phyloP scores from a whole-genome alignment of 2,797 vertebrate species.

The Phalanger gymnotis region DNA sequence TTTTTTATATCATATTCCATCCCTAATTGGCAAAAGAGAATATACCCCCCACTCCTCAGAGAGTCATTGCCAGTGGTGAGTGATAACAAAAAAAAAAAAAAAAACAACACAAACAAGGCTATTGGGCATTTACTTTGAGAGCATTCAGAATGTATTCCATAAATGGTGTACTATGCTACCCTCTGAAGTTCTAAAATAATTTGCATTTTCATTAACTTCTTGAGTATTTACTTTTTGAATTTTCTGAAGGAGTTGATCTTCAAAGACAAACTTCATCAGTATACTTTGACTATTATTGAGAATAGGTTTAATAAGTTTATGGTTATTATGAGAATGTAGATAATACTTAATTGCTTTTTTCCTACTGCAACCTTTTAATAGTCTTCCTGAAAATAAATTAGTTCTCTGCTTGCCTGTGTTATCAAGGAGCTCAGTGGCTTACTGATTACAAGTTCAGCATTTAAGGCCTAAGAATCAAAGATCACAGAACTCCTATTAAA shows the following conservation, averaged over 20 bases:
- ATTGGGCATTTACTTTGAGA: slow-evolving; percentile 4
- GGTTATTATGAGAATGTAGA: slow-evolving; percentile 78
- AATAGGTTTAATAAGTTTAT: slow-evolving; percentile 76
- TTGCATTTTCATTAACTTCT: slow-evolving; percentile 69
- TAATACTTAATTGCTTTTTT: slow-evolving; percentile 83
- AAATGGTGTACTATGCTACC: not conserved
- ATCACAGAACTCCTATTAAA: not conserved
- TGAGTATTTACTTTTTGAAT: slow-evolving; percentile 63
- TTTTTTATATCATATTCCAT: not conserved
- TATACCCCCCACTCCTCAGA: not conserved
- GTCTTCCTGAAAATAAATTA: slow-evolving; percentile 82
- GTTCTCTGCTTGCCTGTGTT: slow-evolving; percentile 71
- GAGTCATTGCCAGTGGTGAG: not conserved
- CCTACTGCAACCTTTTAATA: slow-evolving; percentile 70
- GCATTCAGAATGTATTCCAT: slow-evolving; percentile 49
- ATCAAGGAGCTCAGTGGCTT: slow-evolving; percentile 71
- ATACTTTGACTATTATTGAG: slow-evolving; percentile 69
- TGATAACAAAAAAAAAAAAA: slow-evolving; percentile 33
- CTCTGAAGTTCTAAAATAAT: slow-evolving; percentile 57
- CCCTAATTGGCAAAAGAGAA: not conserved
- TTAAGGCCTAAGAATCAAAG: slow-evolving; percentile 53
- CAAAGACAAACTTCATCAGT: slow-evolving; percentile 64
- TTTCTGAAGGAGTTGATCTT: slow-evolving; percentile 57
- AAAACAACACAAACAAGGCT: slow-evolving; percentile 10
- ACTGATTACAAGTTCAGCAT: slow-evolving; percentile 72